Evolutionary conservation across 2,888 invertebrate genomes (phyloP).

Genomic region (Agriotes lineatus): DNA sequence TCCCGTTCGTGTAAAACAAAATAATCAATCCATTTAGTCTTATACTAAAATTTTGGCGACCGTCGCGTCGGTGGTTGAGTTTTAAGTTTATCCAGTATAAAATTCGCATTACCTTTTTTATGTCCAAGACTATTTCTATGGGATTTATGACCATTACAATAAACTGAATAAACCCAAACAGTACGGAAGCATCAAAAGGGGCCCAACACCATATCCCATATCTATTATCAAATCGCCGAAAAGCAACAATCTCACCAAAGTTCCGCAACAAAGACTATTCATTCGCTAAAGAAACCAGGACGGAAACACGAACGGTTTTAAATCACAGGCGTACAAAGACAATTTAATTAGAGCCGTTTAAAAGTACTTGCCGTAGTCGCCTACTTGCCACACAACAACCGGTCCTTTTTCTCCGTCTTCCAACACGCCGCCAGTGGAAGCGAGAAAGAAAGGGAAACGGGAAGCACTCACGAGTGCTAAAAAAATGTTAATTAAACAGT

Average conservation of each 20-base stretch:
- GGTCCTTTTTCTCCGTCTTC: background rate
- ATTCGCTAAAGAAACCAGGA: background rate
- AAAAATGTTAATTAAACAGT: constrained; percentile 14
- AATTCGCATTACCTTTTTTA: no score
- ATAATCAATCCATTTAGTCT: no score
- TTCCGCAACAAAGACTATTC: background rate
- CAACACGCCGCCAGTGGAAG: background rate
- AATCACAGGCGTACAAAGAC: constrained; percentile 17
- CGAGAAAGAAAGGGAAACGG: background rate
- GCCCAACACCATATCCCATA: no score
- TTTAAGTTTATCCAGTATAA: no score
- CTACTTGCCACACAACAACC: background rate
- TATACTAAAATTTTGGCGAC: no score
- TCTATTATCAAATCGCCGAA: background rate
- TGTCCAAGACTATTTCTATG: no score
- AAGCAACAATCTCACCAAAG: background rate
- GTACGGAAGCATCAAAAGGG: no score
- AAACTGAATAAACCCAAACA: no score
- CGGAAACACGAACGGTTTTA: background rate
- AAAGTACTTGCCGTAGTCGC: background rate
- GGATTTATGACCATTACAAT: no score
- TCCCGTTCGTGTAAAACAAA: no score
- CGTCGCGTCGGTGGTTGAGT: no score
- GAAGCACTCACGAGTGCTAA: background rate
- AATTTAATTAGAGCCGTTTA: constrained; percentile 16